Evolutionary conservation across 2,113 vertebrate genomes (phyloP), one percentile per base, ranked within the genome.

Genomic region (Merops nubicus): DNA sequence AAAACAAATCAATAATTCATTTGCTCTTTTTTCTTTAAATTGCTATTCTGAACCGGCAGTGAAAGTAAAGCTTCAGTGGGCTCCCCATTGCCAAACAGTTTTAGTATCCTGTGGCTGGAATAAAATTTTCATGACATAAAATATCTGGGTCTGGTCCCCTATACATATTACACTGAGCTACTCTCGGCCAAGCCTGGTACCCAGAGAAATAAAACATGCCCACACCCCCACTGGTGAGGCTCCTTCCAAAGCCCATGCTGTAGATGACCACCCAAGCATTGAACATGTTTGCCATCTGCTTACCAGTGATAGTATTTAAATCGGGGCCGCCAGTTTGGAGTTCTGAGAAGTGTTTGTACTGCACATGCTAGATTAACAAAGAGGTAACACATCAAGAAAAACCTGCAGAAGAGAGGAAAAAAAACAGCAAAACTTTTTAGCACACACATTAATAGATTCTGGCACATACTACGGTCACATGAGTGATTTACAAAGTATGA

Each of bases 301-400:
- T 93, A 99, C 99, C 99, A 99, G 96, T 99, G 99, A 93, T 99
- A 99, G 97, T 99, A 99, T 93, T 98, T 99, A 93, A 99, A 99
- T 53, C 99, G 98, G 1, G 99, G 99, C 42, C 99, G 98, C 99
- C 99, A 99, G 96, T 99, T 99, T 3, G 99, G 99, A 38, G 99
- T 99, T 60, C 99, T 98, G 43, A 99, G 97, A 42, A 99, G 99
- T 0, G 99, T 99, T 96, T 99, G 99, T 25, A 99, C 99, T 5
- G 99, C 99, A 95, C 99, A 99, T 3, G 99, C 99, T 60, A 99
- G 97, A 96, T 99, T 99, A 87, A 99, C 99, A 93, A 99, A 99
- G 77, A 99, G 98, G 97, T 99, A 99, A 87, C 99, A 99, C 99
- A 99, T 99, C 98, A 99, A 92, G 97, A 99, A 99, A 98, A 99